Evolutionary conservation across 1,140 invertebrate genomes (phyloP).

Genomic region (Drosophila subobscura): DNA sequence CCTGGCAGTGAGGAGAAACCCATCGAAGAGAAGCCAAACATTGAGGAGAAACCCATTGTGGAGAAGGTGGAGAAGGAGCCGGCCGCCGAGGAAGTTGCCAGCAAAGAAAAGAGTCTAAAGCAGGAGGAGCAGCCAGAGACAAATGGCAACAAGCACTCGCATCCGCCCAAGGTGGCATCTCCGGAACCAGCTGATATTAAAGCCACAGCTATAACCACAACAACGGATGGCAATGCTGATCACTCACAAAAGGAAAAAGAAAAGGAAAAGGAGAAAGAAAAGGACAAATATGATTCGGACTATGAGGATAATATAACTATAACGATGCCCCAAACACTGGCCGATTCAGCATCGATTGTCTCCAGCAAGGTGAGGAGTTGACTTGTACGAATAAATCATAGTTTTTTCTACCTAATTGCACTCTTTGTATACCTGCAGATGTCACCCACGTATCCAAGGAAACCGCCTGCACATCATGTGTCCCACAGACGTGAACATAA

Average conservation of each 20-base stretch:
- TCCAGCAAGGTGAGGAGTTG: slow-evolving; percentile 32
- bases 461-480: slow-evolving; percentile 18
- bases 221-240: slow-evolving; percentile 9
- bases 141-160: slow-evolving; percentile 31
- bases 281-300: slow-evolving; percentile 84
- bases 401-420: background rate
- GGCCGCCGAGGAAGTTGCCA: background rate
- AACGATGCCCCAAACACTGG: slow-evolving; percentile 83
- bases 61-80: slow-evolving; percentile 24
- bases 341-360: slow-evolving; percentile 16
- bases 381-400: too few species aligned
- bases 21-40: slow-evolving; percentile 16
- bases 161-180: slow-evolving; percentile 23
- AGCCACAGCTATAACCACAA: slow-evolving; percentile 34
- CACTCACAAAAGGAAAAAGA: slow-evolving; percentile 29
- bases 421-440: slow-evolving; percentile 17
- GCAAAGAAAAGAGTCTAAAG: slow-evolving; percentile 7
- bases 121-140: slow-evolving; percentile 30
- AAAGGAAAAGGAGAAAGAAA: slow-evolving; percentile 46
- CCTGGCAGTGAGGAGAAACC: slow-evolving; percentile 17
- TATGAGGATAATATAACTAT: slow-evolving; percentile 86
- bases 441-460: slow-evolving; percentile 28
- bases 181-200: slow-evolving; percentile 11
- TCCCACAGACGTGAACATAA: slow-evolving; percentile 45
- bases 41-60: slow-evolving; percentile 21